Conservation (phyloP, 2,113 vertebrate species). For the Mustela lutreola region DNA sequence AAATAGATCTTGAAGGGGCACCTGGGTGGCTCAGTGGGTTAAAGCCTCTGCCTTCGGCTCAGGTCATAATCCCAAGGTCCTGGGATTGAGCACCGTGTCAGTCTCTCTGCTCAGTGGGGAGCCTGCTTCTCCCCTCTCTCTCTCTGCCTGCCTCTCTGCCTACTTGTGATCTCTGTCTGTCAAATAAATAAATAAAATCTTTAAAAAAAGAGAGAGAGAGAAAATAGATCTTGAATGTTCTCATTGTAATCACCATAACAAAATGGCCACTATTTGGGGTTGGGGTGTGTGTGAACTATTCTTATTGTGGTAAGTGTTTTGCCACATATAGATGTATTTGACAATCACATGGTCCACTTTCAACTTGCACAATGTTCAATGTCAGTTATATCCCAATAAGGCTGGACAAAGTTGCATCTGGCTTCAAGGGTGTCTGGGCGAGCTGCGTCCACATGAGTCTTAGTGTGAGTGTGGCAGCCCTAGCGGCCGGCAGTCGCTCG, state of each 20-base stretch:
- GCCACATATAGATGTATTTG: no score
- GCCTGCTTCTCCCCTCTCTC: no score
- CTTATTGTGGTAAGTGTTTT: not conserved
- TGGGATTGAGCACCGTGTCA: no score
- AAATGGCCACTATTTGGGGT: not conserved
- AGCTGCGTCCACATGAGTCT: slow-evolving; percentile 29
- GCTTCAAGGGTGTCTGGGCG: slow-evolving; percentile 59
- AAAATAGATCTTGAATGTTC: not conserved
- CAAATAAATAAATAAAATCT: no score
- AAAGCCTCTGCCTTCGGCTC: no score
- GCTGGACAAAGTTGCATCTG: not conserved
- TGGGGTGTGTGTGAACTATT: not conserved
- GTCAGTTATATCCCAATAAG: not conserved
- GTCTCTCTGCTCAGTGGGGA: no score
- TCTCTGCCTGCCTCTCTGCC: no score
- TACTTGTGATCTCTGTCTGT: no score
- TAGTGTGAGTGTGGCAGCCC: not conserved
- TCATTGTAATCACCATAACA: not conserved
- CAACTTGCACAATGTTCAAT: not conserved
- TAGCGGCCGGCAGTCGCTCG: not conserved
- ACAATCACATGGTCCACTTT: not conserved
- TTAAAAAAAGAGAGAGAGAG: not conserved
- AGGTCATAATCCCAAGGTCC: no score
- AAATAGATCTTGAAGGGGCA: not conserved
- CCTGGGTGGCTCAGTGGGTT: no score